A percentile compares a stretch with the other conserved stretches of the same genome.
Conservation (phyloP, 2,797 vertebrate genomes). For the Lycodopsis pacificus region DNA sequence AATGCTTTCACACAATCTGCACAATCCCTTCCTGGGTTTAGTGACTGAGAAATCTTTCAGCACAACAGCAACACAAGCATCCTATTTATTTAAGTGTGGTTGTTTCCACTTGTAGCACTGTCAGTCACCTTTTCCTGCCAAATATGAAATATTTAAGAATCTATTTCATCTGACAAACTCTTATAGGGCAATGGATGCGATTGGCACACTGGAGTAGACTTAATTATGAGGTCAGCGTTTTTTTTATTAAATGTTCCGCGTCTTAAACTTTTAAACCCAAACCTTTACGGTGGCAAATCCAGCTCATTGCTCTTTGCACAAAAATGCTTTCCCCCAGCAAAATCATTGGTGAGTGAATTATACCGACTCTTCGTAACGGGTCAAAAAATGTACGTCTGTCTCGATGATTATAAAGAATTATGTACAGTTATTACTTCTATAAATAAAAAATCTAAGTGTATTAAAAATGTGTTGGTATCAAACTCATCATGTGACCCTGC, state of each 20-base stretch:
- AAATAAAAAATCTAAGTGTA: conserved; percentile 79
- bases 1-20: conserved; percentile 36
- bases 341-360: conserved; percentile 68
- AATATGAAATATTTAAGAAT: conserved; percentile 66
- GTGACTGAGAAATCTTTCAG: conserved; percentile 26
- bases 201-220: conserved; percentile 73
- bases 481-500: conserved; percentile 30
- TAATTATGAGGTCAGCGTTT: conserved; percentile 44
- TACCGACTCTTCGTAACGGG: conserved; percentile 34
- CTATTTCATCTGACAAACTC: conserved; percentile 42
- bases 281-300: conserved; percentile 31
- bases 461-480: conserved; percentile 37
- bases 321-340: conserved; percentile 70
- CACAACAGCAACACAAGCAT: conserved; percentile 24
- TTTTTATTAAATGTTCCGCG: conserved; percentile 44
- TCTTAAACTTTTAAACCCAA: conserved; percentile 36
- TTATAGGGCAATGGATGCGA: conserved; percentile 27
- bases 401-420: conserved; percentile 72
- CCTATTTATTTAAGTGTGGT: conserved; percentile 70
- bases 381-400: conserved; percentile 57
- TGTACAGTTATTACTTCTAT: conserved; percentile 87
- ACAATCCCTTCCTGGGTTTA: conserved; percentile 23
- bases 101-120: conserved; percentile 59
- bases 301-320: conserved; percentile 73
- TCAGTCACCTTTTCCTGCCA: conserved; percentile 61